Conservation (phyloP, 1,140 invertebrate genomes). For the Cepaea nemoralis region DNA sequence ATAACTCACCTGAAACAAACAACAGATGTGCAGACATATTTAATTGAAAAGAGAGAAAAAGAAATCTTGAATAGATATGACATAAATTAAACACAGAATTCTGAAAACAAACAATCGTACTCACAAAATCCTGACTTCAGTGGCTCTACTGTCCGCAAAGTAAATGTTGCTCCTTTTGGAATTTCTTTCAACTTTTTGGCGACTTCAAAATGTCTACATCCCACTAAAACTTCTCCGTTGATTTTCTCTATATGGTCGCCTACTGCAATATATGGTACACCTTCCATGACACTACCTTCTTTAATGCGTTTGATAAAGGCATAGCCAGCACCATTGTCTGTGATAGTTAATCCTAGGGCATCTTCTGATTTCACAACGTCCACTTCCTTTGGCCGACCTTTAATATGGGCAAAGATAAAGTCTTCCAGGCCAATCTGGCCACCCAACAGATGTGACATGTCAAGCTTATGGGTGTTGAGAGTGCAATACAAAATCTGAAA, state of each 20-base stretch:
- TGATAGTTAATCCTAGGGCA: slow-evolving; percentile 95
- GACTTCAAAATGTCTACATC: slow-evolving; percentile 94
- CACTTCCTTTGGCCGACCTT: slow-evolving; percentile 94
- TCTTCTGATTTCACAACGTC: slow-evolving; percentile 93
- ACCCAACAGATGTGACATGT: slow-evolving; percentile 93
- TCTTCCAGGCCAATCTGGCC: slow-evolving; percentile 97
- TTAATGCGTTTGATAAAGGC: slow-evolving; percentile 98
- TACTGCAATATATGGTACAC: slow-evolving; percentile 84
- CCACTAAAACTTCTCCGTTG: slow-evolving; percentile 86
- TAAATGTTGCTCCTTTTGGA: slow-evolving; percentile 88
- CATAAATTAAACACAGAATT: neutral
- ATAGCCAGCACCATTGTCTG: slow-evolving; percentile 96
- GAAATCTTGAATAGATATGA: too few relatives aligned
- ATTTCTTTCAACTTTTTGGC: slow-evolving; percentile 95
- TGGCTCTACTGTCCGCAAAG: slow-evolving; percentile 90
- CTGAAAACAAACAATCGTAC: slow-evolving; percentile 54
- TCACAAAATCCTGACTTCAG: slow-evolving; percentile 88
- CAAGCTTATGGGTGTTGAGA: slow-evolving; percentile 95
- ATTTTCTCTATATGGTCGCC: slow-evolving; percentile 98
- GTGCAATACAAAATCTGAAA: slow-evolving; percentile 96
- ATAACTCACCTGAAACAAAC: too few relatives aligned
- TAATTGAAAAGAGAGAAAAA: too few relatives aligned
- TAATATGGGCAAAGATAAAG: slow-evolving; percentile 97
- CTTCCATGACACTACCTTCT: slow-evolving; percentile 89
- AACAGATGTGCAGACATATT: too few relatives aligned